phyloP scores from a whole-genome alignment of 1,140 invertebrate species.

The Papilio aristodemus region DNA sequence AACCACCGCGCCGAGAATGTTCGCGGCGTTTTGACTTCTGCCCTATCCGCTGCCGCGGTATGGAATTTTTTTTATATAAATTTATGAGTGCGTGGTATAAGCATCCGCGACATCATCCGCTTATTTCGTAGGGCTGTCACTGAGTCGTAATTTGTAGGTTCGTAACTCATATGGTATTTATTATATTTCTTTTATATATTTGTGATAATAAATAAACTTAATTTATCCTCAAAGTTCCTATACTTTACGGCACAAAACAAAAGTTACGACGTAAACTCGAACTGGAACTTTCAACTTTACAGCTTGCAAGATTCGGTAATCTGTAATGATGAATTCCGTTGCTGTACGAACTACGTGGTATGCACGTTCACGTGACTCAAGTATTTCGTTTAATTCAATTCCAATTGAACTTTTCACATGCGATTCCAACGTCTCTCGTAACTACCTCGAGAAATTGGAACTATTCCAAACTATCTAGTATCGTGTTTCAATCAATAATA shows the following conservation, averaged over 20 bases:
- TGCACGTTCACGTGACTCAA: neutral
- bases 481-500: neutral
- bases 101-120: no score
- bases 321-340: neutral
- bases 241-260: neutral
- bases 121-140: no score
- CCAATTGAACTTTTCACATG: neutral
- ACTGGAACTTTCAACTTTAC: neutral
- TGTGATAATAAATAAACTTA: neutral
- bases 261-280: neutral
- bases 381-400: neutral
- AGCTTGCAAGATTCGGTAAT: neutral
- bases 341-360: neutral
- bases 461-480: conserved; percentile 2
- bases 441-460: neutral
- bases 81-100: no score
- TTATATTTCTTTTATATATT: no score
- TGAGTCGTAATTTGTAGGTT: no score
- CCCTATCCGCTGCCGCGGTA: no score
- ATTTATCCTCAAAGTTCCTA: neutral
- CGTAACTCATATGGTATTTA: no score
- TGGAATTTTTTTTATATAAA: no score
- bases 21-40: no score
- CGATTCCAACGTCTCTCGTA: conserved; percentile 7
- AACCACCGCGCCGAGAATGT: no score